Conservation (phyloP, 1,140 invertebrate genomes). For the Phymastichus coffea region DNA sequence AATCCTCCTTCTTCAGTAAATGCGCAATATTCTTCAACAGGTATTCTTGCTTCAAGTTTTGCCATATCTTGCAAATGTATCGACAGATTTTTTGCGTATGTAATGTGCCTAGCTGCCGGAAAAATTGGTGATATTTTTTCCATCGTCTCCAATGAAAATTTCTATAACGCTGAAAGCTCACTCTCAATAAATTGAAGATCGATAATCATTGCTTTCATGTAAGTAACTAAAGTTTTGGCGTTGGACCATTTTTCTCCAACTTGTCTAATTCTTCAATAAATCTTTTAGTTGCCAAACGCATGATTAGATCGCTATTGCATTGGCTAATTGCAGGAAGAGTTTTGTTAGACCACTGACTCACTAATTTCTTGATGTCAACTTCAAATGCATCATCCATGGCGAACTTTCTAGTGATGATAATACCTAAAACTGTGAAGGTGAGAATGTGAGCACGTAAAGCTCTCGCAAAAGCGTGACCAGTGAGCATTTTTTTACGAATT, state of each 20-base stretch:
- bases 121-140: slow-evolving; percentile 41
- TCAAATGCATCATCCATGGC: background rate
- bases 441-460: background rate
- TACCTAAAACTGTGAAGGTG: background rate
- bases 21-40: slow-evolving; percentile 1
- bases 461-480: no score
- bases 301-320: background rate
- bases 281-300: background rate
- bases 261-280: slow-evolving; percentile 27
- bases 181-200: background rate
- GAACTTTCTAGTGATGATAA: background rate
- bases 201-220: slow-evolving; percentile 11
- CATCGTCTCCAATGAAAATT: background rate
- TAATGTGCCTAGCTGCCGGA: slow-evolving; percentile 39
- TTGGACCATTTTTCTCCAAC: slow-evolving; percentile 30
- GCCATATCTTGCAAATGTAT: slow-evolving; percentile 39
- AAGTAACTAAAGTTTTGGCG: slow-evolving; percentile 16
- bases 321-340: background rate
- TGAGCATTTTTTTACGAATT: background rate
- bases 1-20: background rate
- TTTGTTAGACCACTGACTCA: background rate
- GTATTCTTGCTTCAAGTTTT: slow-evolving; percentile 28
- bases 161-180: background rate
- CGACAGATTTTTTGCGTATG: slow-evolving; percentile 39
- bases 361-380: no score